Percentiles rank a stretch among this genome's conserved stretches.
These are phyloP conservation scores for Aphaenogaster floridana DNA, from an alignment of 1,140 invertebrate species.

Conservation along the genomic window DNA sequence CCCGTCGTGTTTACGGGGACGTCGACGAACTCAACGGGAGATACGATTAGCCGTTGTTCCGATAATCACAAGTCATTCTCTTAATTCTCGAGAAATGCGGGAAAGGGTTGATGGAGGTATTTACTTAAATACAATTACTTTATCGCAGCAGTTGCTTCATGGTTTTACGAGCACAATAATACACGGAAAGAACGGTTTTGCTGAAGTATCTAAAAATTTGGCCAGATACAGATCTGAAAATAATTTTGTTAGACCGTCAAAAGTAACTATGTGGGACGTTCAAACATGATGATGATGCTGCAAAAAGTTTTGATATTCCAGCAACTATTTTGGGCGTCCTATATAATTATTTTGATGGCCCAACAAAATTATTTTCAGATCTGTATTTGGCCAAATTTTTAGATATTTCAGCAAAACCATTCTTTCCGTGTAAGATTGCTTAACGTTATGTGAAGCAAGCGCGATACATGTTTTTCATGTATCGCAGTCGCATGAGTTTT, in stretches of 20 bases:
- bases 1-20: constrained; percentile 19
- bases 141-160: not conserved
- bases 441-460: not conserved
- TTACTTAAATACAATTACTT: not conserved
- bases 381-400: too few species aligned
- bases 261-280: too few species aligned
- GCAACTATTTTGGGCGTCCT: too few species aligned
- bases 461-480: not conserved
- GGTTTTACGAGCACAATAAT: not conserved
- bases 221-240: too few species aligned
- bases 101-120: not conserved
- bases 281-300: too few species aligned
- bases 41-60: constrained; percentile 1
- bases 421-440: not conserved
- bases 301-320: too few species aligned
- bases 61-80: not conserved
- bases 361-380: too few species aligned
- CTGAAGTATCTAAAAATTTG: too few species aligned
- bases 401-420: too few species aligned
- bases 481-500: not conserved
- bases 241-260: too few species aligned
- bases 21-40: not conserved
- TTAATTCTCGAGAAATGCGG: not conserved
- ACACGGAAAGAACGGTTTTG: too few species aligned
- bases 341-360: too few species aligned